Percentiles rank a stretch among this genome's conserved stretches.
Conservation (phyloP, 2,888 invertebrate species). For the Incurvaria masculella region DNA sequence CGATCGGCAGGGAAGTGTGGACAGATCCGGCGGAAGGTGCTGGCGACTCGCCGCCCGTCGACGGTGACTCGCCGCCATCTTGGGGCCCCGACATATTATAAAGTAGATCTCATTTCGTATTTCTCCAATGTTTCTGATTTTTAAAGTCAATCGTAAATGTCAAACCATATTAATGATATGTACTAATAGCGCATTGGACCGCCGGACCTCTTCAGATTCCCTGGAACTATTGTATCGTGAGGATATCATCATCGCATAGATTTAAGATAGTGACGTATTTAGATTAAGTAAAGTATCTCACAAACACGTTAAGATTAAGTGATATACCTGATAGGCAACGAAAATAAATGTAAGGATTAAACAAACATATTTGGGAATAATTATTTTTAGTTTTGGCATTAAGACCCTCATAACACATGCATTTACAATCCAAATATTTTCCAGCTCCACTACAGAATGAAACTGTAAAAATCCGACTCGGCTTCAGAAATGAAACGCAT, state of each 20-base stretch:
- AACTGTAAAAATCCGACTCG: too few species aligned
- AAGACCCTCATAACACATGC: too few species aligned
- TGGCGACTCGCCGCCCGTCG: slow-evolving; percentile 43
- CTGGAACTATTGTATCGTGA: background rate
- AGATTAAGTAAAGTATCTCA: background rate
- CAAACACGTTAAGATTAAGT: slow-evolving; percentile 30
- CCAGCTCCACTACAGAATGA: too few species aligned
- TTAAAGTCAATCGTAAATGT: too few species aligned
- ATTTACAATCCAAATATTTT: too few species aligned
- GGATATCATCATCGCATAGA: too few species aligned
- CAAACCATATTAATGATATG: too few species aligned
- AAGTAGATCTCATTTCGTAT: background rate
- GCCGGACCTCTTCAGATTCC: background rate
- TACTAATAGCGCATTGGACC: background rate
- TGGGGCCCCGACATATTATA: slow-evolving; percentile 16
- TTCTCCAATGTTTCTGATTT: too few species aligned
- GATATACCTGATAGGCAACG: slow-evolving; percentile 35
- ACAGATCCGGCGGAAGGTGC: slow-evolving; percentile 33
- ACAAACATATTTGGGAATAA: too few species aligned
- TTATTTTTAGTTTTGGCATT: too few species aligned
- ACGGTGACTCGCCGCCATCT: slow-evolving; percentile 50
- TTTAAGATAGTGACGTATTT: background rate
- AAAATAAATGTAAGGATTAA: too few species aligned
- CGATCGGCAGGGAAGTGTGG: background rate
- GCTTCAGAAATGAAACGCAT: too few species aligned